Conservation (phyloP, 2,113 vertebrate species). For the Mustela nigripes region DNA sequence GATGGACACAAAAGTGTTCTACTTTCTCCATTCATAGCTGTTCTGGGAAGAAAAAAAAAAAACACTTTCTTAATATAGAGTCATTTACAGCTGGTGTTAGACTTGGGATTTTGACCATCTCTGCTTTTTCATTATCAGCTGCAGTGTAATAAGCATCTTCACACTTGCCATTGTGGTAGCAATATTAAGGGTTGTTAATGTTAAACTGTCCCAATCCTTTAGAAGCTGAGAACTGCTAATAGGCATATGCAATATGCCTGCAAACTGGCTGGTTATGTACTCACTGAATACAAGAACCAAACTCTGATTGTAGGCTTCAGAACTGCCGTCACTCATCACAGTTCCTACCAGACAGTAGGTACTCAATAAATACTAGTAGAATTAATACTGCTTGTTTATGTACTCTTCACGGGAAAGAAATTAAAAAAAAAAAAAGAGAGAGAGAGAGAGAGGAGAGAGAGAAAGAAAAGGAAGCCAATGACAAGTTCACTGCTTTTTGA, state of each 20-base stretch:
- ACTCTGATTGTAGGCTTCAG: neutral
- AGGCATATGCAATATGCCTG: neutral
- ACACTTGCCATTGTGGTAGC: neutral
- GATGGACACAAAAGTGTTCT: slow-evolving; percentile 67
- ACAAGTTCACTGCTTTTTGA: neutral
- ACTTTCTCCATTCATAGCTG: slow-evolving; percentile 66
- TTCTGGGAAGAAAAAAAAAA: neutral
- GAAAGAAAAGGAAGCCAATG: neutral
- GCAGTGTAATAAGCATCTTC: neutral
- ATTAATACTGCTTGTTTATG: neutral
- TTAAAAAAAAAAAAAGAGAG: neutral
- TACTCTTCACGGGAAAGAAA: neutral
- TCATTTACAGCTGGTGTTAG: slow-evolving; percentile 3
- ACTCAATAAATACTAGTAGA: neutral
- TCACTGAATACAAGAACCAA: neutral
- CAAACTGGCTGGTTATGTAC: neutral
- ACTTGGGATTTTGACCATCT: slow-evolving; percentile 17
- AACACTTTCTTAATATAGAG: slow-evolving; percentile 58
- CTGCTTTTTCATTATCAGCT: slow-evolving; percentile 40
- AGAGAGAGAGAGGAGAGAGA: neutral
- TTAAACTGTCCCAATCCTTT: neutral
- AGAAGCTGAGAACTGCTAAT: neutral
- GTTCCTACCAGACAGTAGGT: neutral
- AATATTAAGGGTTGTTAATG: neutral
- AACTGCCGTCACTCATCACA: neutral